Evolutionary conservation across 2,113 vertebrate genomes (phyloP).

Genomic region (Salminus brasiliensis): DNA sequence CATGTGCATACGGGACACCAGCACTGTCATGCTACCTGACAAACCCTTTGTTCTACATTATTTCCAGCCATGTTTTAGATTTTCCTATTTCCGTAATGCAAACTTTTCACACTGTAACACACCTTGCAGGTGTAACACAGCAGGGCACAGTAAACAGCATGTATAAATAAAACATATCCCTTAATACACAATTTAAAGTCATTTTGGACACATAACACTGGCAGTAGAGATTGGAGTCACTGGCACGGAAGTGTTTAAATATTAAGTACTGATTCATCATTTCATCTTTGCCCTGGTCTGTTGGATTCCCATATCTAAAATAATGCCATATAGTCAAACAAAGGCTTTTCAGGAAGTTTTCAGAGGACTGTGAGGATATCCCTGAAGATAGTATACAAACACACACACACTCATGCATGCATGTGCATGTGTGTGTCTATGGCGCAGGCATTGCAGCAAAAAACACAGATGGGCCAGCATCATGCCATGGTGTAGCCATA

Average conservation of each 20-base stretch:
- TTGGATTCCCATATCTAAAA: not conserved
- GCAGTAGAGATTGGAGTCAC: conserved; percentile 2
- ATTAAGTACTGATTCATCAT: not conserved
- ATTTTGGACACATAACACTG: conserved; percentile 7
- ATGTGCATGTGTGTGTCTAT: conserved; percentile 6
- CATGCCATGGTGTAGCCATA: conserved; percentile 98
- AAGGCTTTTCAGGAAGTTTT: conserved; percentile 6
- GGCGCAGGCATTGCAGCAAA: conserved; percentile 8
- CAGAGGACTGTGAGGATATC: conserved; percentile 27
- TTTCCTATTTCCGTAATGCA: not conserved
- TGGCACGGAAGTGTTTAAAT: conserved; percentile 24
- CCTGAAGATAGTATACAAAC: conserved; percentile 48
- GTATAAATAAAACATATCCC: not conserved
- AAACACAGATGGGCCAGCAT: conserved; percentile 40
- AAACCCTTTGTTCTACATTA: not conserved
- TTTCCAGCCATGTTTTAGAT: conserved; percentile 5
- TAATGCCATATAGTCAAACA: not conserved
- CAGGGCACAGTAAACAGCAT: not conserved
- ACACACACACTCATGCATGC: not conserved
- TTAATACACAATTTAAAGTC: not conserved
- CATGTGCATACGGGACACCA: conserved; percentile 1
- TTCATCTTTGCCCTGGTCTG: conserved; percentile 8
- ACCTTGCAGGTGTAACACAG: conserved; percentile 6
- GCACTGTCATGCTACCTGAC: not conserved
- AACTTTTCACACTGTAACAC: not conserved